Evolutionary conservation across 2,797 vertebrate genomes (phyloP).

Genomic region (Parauchenoglanis ngamensis): DNA sequence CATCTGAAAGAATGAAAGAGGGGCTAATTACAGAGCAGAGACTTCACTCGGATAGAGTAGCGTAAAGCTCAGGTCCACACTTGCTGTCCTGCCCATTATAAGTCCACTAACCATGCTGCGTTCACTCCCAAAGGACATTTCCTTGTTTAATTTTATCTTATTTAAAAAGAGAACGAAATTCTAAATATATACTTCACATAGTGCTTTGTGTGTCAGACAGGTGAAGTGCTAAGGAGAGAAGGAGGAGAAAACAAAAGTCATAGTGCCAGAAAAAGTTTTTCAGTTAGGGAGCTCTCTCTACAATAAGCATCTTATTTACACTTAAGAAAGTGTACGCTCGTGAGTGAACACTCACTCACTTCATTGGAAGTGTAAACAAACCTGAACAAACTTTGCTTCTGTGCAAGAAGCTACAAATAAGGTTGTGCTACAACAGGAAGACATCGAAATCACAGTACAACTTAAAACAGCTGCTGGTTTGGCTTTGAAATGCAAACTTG

Average conservation of each 20-base stretch:
- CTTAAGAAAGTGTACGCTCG: neutral
- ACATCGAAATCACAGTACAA: neutral
- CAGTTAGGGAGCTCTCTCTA: neutral
- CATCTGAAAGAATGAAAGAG: constrained; percentile 70
- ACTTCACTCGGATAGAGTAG: constrained; percentile 30
- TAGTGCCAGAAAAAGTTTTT: neutral
- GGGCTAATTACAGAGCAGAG: constrained; percentile 71
- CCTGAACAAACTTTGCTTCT: neutral
- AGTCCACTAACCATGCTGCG: neutral
- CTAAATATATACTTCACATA: neutral
- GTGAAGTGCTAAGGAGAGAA: neutral
- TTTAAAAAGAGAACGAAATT: neutral
- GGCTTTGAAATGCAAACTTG: constrained; percentile 39
- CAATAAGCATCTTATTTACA: neutral
- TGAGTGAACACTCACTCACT: no score
- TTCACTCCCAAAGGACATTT: neutral
- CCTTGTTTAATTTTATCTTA: neutral
- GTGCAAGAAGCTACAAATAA: neutral
- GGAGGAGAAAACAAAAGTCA: neutral
- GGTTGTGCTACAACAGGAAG: neutral
- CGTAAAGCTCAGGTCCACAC: constrained; percentile 63
- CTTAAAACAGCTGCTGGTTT: constrained; percentile 4
- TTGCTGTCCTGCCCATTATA: constrained; percentile 44
- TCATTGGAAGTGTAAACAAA: neutral
- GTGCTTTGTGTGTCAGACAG: neutral